phyloP scores from a whole-genome alignment of 2,113 vertebrate species.

The Corvus moneduloides region DNA sequence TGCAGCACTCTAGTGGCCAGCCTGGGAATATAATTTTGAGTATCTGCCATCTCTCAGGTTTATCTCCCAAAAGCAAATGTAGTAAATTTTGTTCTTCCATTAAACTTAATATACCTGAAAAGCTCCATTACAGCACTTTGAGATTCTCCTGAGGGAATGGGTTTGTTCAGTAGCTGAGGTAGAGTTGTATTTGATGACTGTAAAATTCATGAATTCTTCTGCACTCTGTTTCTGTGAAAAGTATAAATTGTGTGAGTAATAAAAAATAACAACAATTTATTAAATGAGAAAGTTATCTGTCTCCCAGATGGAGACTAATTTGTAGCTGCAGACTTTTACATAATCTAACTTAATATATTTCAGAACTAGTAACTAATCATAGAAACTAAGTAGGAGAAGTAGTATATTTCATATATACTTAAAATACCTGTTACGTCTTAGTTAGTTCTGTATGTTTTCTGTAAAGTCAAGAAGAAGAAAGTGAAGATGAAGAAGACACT shows the following conservation, averaged over 20 bases:
- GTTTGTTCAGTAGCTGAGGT: background rate
- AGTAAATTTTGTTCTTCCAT: background rate
- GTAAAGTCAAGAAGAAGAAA: conserved; percentile 85
- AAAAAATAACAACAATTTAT: background rate
- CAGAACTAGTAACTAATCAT: background rate
- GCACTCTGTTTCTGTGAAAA: background rate
- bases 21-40: background rate
- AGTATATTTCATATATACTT: background rate
- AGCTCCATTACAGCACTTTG: background rate
- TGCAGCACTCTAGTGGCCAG: conserved; percentile 57
- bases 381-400: background rate
- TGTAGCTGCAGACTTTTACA: background rate
- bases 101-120: background rate
- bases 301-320: background rate
- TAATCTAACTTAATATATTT: background rate
- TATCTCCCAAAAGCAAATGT: background rate
- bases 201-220: background rate
- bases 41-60: background rate
- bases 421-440: background rate
- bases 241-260: background rate
- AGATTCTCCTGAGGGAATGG: background rate
- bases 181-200: background rate
- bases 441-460: conserved; percentile 13
- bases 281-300: background rate
- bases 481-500: conserved; percentile 86